Conservation (phyloP, 2,888 invertebrate species). For the Megastigmus dorsalis region DNA sequence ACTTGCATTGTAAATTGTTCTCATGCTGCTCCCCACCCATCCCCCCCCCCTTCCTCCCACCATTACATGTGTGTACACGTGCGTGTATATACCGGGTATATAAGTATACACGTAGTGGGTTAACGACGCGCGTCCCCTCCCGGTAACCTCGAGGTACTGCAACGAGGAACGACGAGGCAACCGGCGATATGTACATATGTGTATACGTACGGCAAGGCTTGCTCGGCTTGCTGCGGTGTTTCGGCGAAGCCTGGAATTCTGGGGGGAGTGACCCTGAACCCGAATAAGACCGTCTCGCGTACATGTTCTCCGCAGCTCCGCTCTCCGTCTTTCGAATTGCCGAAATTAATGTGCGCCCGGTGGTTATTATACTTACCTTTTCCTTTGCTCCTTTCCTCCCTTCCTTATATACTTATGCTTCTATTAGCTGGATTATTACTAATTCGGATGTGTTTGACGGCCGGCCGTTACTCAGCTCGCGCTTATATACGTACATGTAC, state of each 20-base stretch:
- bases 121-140: slow-evolving; percentile 46
- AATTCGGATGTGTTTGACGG: not conserved
- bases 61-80: slow-evolving; percentile 53
- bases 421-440: not conserved
- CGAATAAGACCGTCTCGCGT: no score
- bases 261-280: slow-evolving; percentile 32
- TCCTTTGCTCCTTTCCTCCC: no score
- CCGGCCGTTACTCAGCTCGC: not conserved
- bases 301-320: no score
- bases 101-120: no score
- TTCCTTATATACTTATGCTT: no score
- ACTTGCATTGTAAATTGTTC: slow-evolving; percentile 64
- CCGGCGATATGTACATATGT: not conserved
- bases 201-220: no score
- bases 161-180: no score
- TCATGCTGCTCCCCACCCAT: no score
- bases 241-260: slow-evolving; percentile 7
- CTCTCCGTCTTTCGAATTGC: not conserved
- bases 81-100: slow-evolving; percentile 30
- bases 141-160: no score
- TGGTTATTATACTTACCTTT: not conserved
- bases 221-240: no score
- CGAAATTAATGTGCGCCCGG: not conserved
- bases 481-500: no score
- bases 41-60: not conserved